Percentiles rank a stretch among this genome's conserved stretches.
Conservation (phyloP, 1,140 invertebrate genomes). For the Habropoda laboriosa region DNA sequence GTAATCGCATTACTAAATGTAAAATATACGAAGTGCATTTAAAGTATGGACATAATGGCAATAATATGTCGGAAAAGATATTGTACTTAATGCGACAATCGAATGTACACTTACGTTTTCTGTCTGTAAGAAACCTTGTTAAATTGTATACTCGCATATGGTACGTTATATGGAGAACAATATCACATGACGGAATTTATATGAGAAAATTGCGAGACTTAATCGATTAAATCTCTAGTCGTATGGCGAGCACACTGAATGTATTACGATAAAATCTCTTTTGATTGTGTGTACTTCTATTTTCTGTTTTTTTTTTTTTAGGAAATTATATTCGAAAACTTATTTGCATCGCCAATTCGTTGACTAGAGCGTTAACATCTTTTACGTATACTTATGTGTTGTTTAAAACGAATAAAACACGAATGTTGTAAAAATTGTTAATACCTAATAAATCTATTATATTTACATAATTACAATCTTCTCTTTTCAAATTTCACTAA, state of each 20-base stretch:
- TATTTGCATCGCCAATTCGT: slow-evolving; percentile 45
- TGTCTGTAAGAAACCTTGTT: neutral
- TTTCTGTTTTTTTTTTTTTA: too few relatives aligned
- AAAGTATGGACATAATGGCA: neutral
- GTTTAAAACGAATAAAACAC: slow-evolving; percentile 68
- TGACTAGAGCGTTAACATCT: slow-evolving; percentile 51
- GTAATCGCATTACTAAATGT: neutral
- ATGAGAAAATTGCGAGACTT: slow-evolving; percentile 27
- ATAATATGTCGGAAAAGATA: neutral
- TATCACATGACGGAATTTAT: neutral
- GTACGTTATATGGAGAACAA: neutral
- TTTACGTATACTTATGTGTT: slow-evolving; percentile 75
- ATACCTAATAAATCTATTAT: slow-evolving; percentile 78
- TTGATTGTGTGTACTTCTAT: neutral
- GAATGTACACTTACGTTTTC: neutral
- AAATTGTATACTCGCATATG: neutral
- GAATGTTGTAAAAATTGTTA: slow-evolving; percentile 77
- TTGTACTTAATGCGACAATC: slow-evolving; percentile 21
- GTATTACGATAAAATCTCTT: slow-evolving; percentile 31
- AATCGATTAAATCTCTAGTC: slow-evolving; percentile 62
- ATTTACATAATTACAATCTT: slow-evolving; percentile 68
- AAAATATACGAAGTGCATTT: neutral
- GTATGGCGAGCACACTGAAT: slow-evolving; percentile 34
- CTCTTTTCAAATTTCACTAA: too few relatives aligned
- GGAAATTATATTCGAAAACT: neutral